phyloP scores from a whole-genome alignment of 2,113 vertebrate genomes.

The Clinocottus analis region DNA sequence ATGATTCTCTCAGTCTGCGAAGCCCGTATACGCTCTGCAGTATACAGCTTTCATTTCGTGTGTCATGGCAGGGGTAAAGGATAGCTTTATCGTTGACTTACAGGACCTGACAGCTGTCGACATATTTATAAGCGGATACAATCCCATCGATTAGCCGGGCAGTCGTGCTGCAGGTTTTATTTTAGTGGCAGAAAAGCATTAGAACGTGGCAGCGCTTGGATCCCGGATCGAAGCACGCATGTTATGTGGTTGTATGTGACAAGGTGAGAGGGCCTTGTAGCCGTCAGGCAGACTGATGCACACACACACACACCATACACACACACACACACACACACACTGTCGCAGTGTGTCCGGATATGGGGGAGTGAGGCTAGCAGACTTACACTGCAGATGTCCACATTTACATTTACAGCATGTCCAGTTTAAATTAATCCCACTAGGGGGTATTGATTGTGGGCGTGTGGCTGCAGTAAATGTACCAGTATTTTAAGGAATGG shows the following conservation, averaged over 20 bases:
- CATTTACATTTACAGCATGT: constrained; percentile 47
- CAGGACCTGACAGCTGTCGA: constrained; percentile 56
- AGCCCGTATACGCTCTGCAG: constrained; percentile 3
- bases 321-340: constrained; percentile 10
- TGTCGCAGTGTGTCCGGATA: constrained; percentile 12
- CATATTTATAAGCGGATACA: constrained; percentile 64
- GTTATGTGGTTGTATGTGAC: constrained; percentile 45
- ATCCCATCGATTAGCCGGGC: constrained; percentile 84
- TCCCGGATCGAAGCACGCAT: constrained; percentile 27
- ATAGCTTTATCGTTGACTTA: constrained; percentile 29
- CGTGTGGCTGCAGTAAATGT: constrained; percentile 14
- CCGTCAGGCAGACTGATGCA: constrained; percentile 14
- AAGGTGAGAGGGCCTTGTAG: constrained; percentile 22
- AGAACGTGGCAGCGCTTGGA: constrained; percentile 58
- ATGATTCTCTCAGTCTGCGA: constrained; percentile 13
- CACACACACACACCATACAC: constrained; percentile 7
- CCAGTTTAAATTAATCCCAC: constrained; percentile 16
- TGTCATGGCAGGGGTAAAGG: background rate
- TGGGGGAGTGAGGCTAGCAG: constrained; percentile 1
- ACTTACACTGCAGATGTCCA: constrained; percentile 18
- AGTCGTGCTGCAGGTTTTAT: constrained; percentile 83
- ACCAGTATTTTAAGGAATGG: constrained; percentile 14
- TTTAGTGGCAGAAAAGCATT: constrained; percentile 86
- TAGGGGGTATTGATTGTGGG: constrained; percentile 45
- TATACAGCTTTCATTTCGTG: background rate